These are phyloP conservation scores for Bubo bubo DNA, from an alignment of 2,113 vertebrate species.

Conservation along the genomic window DNA sequence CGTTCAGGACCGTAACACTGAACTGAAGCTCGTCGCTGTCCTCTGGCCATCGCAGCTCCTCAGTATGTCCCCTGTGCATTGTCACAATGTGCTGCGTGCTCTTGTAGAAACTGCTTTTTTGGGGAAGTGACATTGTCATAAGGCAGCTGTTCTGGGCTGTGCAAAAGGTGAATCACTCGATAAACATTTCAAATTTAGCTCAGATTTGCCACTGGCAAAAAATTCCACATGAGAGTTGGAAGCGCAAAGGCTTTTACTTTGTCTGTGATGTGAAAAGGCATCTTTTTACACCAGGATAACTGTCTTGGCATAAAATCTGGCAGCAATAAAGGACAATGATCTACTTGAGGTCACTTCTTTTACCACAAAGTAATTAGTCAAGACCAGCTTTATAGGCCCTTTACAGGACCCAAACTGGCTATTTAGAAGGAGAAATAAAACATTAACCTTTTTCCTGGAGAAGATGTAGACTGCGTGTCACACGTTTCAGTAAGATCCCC, in stretches of 20 bases:
- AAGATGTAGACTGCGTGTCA: not conserved
- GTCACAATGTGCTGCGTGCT: rapidly evolving
- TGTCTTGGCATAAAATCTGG: not conserved
- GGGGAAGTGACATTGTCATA: not conserved
- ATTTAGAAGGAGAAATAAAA: not conserved
- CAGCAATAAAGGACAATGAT: conserved; percentile 6
- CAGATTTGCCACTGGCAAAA: not conserved
- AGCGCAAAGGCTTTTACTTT: not conserved
- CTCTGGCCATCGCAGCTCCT: not conserved
- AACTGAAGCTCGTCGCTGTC: not conserved
- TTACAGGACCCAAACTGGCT: not conserved
- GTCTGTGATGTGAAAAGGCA: not conserved
- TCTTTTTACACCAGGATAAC: not conserved
- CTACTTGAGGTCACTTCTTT: conserved; percentile 11
- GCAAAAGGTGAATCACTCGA: not conserved
- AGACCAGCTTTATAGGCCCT: not conserved
- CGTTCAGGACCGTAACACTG: not conserved
- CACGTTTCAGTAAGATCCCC: not conserved
- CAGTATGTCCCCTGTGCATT: rapidly evolving
- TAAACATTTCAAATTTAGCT: conserved; percentile 26
- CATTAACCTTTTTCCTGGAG: not conserved
- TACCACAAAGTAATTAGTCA: conserved; percentile 19
- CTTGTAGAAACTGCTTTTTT: not conserved
- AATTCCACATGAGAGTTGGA: not conserved
- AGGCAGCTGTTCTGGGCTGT: not conserved